Base-by-base conservation (phyloP, 2,113 vertebrate genomes). In the Bostrychus sinensis region DNA sequence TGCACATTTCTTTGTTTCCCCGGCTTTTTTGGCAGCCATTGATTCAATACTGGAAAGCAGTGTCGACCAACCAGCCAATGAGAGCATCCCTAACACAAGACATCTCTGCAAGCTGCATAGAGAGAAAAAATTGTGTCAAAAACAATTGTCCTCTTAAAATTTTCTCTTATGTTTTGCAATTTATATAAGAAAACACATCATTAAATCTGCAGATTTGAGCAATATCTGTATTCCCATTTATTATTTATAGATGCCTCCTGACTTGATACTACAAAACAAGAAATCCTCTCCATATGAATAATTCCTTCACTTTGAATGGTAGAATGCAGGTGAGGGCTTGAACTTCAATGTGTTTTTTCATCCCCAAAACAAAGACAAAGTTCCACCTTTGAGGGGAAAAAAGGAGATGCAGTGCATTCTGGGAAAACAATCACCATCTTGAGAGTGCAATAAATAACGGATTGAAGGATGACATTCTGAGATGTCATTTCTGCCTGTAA, bases 401-500 rank as follows among this genome's bases (percentile, higher is more conserved):
- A 75, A 45, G 55, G 38, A 12, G 28, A 12, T 45, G 25, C 38
- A 17, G 25, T 59, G 26, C 57, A 53, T 39, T 39, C 13, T 19
- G 20, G 11, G 50, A 55, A 76, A 77, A 66, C 50, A 20, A 10
- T 70, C 61, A 39, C n/a, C 50, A 62, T 72, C 58, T 66, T 75
- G 51, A 75, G 39, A 73, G 51, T 3, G 10, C 28, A 72, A 81
- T 80, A 73, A 85, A 75, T 54, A 68, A 34, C 11, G 0, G 25
- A 56, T 38, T 71, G 71, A 60, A 70, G 75, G 75, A 77, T 77
- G 78, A 48, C 76, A 73, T 75, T 83, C 64, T 77, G 54, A 77
- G 71, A 66, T 67, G 60, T 75, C 59, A 77, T 80, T 83, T 83
- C 68, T 74, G 64, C 32, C 73, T 41, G 69, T 72, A 79, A 85